Evolutionary conservation across 1,140 invertebrate genomes (phyloP).

Genomic region (Drosophila hydei): DNA sequence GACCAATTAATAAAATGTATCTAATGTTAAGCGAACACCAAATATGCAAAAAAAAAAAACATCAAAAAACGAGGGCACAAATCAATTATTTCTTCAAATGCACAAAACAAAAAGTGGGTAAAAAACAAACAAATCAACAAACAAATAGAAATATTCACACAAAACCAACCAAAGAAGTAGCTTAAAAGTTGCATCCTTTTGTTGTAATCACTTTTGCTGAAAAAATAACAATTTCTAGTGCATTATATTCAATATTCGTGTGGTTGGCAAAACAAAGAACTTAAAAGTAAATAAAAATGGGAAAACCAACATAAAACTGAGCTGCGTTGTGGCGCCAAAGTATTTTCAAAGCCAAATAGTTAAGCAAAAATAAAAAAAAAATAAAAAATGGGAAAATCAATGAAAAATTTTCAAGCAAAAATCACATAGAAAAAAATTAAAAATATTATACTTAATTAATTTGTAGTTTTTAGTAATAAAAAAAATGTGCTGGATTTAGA

Average conservation of each 20-base stretch:
- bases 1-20: constrained; percentile 75
- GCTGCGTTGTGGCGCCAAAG: constrained; percentile 73
- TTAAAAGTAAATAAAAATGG: constrained; percentile 2
- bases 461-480: constrained; percentile 36
- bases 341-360: constrained; percentile 83
- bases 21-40: constrained; percentile 57
- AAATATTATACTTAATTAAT: constrained; percentile 36
- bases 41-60: constrained; percentile 20
- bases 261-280: constrained; percentile 49
- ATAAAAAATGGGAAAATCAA: constrained; percentile 16
- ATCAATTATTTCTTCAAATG: constrained; percentile 40
- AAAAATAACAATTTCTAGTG: constrained; percentile 44
- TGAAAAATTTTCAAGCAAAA: constrained; percentile 22
- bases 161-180: constrained; percentile 73
- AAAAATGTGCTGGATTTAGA: not conserved
- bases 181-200: constrained; percentile 72
- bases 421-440: constrained; percentile 32
- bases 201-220: constrained; percentile 78
- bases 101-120: constrained; percentile 29
- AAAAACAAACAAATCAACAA: constrained; percentile 1
- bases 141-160: constrained; percentile 17
- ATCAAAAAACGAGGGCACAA: constrained; percentile 36
- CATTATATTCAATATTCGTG: constrained; percentile 56
- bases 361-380: constrained; percentile 58
- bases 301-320: constrained; percentile 43